Percentiles rank a stretch among this genome's conserved stretches.
Evolutionary conservation across 2,797 vertebrate species (phyloP).

Genomic region (Triplophysa yarkandensis): DNA sequence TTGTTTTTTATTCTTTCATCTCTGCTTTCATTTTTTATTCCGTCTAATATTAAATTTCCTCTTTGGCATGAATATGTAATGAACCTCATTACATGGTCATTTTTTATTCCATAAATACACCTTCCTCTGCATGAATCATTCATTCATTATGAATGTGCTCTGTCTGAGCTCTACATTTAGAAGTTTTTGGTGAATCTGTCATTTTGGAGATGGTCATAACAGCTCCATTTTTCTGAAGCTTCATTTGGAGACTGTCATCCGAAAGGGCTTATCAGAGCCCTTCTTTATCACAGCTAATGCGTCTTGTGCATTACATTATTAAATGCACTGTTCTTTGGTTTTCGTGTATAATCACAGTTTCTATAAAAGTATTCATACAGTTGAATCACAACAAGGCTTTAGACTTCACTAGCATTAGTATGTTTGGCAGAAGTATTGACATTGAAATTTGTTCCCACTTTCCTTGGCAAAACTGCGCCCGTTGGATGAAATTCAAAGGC

Average conservation of each 20-base stretch:
- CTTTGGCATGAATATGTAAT: conserved; percentile 39
- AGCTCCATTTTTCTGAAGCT: conserved; percentile 26
- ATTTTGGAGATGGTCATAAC: conserved; percentile 39
- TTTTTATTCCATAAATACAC: conserved; percentile 48
- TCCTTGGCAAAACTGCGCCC: background rate
- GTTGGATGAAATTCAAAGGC: background rate
- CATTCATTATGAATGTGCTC: conserved; percentile 28
- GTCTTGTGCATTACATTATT: background rate
- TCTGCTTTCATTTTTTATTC: background rate
- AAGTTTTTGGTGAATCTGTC: background rate
- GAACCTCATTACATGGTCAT: conserved; percentile 43
- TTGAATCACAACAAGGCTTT: background rate
- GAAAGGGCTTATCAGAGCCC: conserved; percentile 16
- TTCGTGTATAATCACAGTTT: conserved; percentile 34
- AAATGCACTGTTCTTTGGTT: conserved; percentile 39
- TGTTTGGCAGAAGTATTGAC: background rate
- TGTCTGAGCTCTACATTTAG: conserved; percentile 11
- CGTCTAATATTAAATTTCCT: conserved; percentile 48
- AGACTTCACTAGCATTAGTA: background rate
- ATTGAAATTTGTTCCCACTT: background rate
- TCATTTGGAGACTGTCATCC: conserved; percentile 18
- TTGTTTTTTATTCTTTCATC: conserved; percentile 2
- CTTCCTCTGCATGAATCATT: conserved; percentile 42
- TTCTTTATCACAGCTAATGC: conserved; percentile 1
- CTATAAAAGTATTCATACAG: conserved; percentile 39